Conservation (phyloP, 1,140 invertebrate genomes). For the Antheraea pernyi region DNA sequence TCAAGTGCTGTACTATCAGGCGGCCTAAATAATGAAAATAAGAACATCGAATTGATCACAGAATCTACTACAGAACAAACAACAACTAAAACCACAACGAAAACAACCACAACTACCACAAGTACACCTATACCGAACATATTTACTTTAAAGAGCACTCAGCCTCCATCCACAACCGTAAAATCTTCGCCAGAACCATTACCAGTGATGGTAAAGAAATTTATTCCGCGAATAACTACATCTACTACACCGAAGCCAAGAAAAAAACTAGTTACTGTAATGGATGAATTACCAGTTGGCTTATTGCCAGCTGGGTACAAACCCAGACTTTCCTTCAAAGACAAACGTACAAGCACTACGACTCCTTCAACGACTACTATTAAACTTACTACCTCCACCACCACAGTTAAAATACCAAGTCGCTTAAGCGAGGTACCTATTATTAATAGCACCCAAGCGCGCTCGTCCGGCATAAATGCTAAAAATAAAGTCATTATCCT, state of each 20-base stretch:
- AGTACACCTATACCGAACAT: slow-evolving; percentile 57
- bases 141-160: slow-evolving; percentile 74
- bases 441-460: slow-evolving; percentile 68
- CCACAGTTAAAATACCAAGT: slow-evolving; percentile 46
- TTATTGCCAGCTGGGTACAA: slow-evolving; percentile 84
- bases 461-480: slow-evolving; percentile 69
- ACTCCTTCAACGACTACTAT: slow-evolving; percentile 72
- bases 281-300: slow-evolving; percentile 81
- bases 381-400: slow-evolving; percentile 69
- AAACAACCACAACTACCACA: slow-evolving; percentile 51
- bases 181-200: slow-evolving; percentile 71
- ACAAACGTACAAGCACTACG: slow-evolving; percentile 77
- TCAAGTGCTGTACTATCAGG: slow-evolving; percentile 87
- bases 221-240: slow-evolving; percentile 80
- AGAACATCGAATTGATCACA: slow-evolving; percentile 80
- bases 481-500: slow-evolving; percentile 78
- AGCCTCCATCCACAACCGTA: slow-evolving; percentile 57
- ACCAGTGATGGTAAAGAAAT: slow-evolving; percentile 83
- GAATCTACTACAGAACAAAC: slow-evolving; percentile 80
- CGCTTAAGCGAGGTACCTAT: slow-evolving; percentile 35
- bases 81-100: slow-evolving; percentile 39
- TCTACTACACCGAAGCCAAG: slow-evolving; percentile 74
- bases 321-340: slow-evolving; percentile 75
- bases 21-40: slow-evolving; percentile 76
- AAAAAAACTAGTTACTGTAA: slow-evolving; percentile 80